Base-by-base conservation (phyloP, 2,113 vertebrate genomes). In the Spilogale gracilis region DNA sequence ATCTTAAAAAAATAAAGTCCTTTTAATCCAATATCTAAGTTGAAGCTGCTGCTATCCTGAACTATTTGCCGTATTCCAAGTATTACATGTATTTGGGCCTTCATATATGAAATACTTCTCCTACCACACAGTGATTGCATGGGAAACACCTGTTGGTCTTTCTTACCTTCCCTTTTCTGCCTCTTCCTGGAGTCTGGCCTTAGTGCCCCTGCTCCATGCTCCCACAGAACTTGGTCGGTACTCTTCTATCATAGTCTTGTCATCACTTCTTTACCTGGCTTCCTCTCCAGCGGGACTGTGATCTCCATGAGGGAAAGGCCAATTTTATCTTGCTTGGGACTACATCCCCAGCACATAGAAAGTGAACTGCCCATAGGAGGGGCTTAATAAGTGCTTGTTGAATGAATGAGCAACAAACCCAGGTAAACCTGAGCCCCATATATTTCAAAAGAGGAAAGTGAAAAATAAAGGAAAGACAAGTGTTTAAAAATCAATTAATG, bases 401-500 rank as follows among this genome's bases (percentile, higher is more conserved):
- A 82, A 63, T 89, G 38, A 76, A 65, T 73, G 56, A 95, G 10
- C 52, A 65, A 87, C 1, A 60, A 96, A 18, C 17, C 69, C 16
- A 96, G 9, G 27, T 86, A 88, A 96, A 78, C 30, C 52, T 89
- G 20, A 67, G 30, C 45, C 10, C 20, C 9, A 91, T 7, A 54
- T 27, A 95, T 89, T 85, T 76, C 63, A 90, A 95, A 97, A 93
- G 32, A 89, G 17, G 5, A 65, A 92, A 89, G 4, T 78, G 27
- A 84, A 69, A 56, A 25, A 81, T 80, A 38, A 82, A 76, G n/a
- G 65, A 52, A 60, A 80, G 0, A 43, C 58, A 21, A 30, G 12
- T 60, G 80, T 89, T 52, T 0, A 76, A 89, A 86, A 81, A 56
- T 32, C 48, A 97, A 54, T 87, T 54, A 52, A 84, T 67, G 0